Percentiles rank a stretch among this genome's conserved stretches.
phyloP scores from a whole-genome alignment of 2,113 vertebrate genomes.

The Nanorana parkeri region DNA sequence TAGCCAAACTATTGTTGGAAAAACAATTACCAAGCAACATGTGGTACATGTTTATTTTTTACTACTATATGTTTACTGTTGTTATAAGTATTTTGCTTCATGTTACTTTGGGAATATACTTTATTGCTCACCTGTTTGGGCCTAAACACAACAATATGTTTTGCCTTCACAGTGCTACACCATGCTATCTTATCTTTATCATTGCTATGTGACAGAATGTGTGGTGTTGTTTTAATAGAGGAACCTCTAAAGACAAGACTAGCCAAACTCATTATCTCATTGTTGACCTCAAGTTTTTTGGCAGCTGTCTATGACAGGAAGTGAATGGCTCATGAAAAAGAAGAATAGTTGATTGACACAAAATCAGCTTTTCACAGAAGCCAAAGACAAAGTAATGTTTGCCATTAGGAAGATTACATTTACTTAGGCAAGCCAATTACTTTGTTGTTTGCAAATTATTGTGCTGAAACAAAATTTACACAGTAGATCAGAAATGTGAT shows the following conservation, averaged over 20 bases:
- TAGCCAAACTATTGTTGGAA: too few relatives aligned
- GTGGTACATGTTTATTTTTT: too few relatives aligned
- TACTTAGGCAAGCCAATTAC: slow-evolving; percentile 49
- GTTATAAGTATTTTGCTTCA: too few relatives aligned
- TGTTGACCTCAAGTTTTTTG: slow-evolving; percentile 42
- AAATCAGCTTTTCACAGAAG: slow-evolving; percentile 34
- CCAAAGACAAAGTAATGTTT: slow-evolving; percentile 37
- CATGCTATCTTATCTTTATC: not conserved
- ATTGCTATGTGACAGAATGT: not conserved
- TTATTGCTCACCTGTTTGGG: not conserved
- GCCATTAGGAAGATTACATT: slow-evolving; percentile 49
- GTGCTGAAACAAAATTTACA: not conserved
- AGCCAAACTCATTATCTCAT: slow-evolving; percentile 29
- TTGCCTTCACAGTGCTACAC: not conserved
- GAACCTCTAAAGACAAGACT: not conserved
- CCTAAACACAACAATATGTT: not conserved
- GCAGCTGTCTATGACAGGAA: slow-evolving; percentile 43
- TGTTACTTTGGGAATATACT: too few relatives aligned
- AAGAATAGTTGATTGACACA: slow-evolving; percentile 41
- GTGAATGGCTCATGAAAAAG: slow-evolving; percentile 19
- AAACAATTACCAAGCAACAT: too few relatives aligned
- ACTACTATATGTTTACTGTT: too few relatives aligned
- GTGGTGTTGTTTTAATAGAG: not conserved
- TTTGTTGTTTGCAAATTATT: slow-evolving; percentile 43
- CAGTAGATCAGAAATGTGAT: not conserved